phyloP scores from a whole-genome alignment of 2,888 invertebrate species.

The Enchytraeus crypticus region DNA sequence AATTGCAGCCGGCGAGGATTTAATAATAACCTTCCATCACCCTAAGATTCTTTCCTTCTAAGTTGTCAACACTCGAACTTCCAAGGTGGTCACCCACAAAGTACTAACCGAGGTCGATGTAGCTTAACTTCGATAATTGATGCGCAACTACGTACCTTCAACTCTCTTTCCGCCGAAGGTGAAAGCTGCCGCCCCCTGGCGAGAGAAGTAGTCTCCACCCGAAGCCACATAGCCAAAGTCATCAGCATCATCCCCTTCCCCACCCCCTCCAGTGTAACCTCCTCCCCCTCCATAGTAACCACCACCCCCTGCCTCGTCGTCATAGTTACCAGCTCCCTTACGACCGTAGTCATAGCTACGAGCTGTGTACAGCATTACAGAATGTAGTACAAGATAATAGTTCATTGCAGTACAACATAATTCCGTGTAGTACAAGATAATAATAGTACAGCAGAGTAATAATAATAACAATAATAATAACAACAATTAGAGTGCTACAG shows the following conservation, averaged over 20 bases:
- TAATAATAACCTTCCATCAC: too few species aligned
- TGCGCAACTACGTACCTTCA: neutral
- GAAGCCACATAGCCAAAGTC: neutral
- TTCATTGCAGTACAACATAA: too few species aligned
- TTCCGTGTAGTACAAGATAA: neutral
- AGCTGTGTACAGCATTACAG: conserved; percentile 28
- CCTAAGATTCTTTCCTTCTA: too few species aligned
- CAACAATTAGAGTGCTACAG: too few species aligned
- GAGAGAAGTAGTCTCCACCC: neutral
- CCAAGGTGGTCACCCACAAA: too few species aligned
- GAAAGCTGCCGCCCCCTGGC: neutral
- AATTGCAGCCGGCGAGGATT: too few species aligned
- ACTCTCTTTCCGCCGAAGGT: neutral
- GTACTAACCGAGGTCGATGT: too few species aligned
- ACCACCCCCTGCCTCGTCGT: conserved; percentile 14
- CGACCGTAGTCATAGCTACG: conserved; percentile 42
- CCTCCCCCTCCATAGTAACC: conserved; percentile 5
- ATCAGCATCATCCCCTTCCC: neutral
- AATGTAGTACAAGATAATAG: too few species aligned
- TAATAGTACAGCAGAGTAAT: neutral
- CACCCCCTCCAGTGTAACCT: conserved; percentile 2
- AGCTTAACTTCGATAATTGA: too few species aligned
- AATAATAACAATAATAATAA: neutral
- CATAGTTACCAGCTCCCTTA: conserved; percentile 30
- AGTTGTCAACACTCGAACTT: too few species aligned